These are phyloP conservation scores for human (Homo sapiens) DNA, from an alignment of 2,113 vertebrate species.

Conservation along the genomic window DNA sequence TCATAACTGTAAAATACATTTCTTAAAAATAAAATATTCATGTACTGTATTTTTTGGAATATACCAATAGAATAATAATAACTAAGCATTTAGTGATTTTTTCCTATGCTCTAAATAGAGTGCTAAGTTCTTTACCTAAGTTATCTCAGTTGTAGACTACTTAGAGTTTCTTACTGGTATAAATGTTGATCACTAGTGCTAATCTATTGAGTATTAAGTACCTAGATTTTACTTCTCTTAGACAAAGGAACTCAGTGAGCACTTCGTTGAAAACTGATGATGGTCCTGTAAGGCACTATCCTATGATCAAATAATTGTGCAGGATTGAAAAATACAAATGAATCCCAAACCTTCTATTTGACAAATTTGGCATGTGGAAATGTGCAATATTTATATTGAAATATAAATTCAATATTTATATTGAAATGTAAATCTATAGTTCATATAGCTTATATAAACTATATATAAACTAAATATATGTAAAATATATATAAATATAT, in stretches of 20 bases:
- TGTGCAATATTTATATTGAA: neutral
- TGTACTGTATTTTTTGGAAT: neutral
- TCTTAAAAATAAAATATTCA: slow-evolving; percentile 31
- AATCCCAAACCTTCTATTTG: neutral
- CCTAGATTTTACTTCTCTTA: neutral
- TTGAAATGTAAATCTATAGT: too few species aligned
- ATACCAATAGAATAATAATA: neutral
- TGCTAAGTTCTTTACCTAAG: neutral
- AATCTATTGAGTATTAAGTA: neutral
- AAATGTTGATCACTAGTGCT: neutral
- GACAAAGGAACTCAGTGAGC: neutral
- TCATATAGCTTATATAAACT: too few species aligned
- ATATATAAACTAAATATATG: too few species aligned
- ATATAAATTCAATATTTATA: neutral
- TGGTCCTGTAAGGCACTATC: neutral
- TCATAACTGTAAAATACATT: neutral
- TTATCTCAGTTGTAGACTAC: neutral
- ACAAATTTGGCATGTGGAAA: neutral
- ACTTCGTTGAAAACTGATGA: neutral
- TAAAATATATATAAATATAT: neutral
- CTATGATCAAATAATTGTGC: neutral
- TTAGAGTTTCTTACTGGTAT: neutral
- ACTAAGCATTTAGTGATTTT: neutral
- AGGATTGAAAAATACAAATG: neutral
- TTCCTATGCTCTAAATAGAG: neutral